Evolutionary conservation across 1,140 invertebrate species (phyloP).

Genomic region (Conus betulinus): DNA sequence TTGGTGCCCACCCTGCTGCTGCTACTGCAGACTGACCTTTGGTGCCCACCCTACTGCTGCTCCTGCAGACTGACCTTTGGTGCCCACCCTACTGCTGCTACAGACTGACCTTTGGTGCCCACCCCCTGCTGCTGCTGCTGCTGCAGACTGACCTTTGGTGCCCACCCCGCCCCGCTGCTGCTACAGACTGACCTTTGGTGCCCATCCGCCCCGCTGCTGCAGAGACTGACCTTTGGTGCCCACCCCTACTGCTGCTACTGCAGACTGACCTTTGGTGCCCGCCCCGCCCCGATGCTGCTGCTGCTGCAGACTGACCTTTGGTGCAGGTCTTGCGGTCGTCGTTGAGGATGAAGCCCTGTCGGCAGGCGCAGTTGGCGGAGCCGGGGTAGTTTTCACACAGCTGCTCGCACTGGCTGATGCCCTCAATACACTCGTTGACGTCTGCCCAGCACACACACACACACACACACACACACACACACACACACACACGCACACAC

Average conservation of each 20-base stretch:
- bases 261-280: neutral
- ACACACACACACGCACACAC: too few species aligned
- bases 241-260: neutral
- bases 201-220: neutral
- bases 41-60: too few species aligned
- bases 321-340: constrained; percentile 42
- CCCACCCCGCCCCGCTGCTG: neutral
- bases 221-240: neutral
- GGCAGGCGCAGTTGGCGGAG: constrained; percentile 45
- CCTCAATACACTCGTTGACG: constrained; percentile 67
- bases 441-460: constrained; percentile 47
- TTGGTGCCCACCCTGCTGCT: too few species aligned
- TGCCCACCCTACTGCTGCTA: too few species aligned
- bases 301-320: constrained; percentile 26
- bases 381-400: constrained; percentile 48
- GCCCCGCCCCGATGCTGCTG: neutral
- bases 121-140: too few species aligned
- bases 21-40: too few species aligned
- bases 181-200: neutral
- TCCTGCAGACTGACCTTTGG: too few species aligned
- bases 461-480: too few species aligned
- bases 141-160: neutral
- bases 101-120: too few species aligned
- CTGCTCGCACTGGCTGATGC: constrained; percentile 68
- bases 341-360: constrained; percentile 24